phyloP scores from a whole-genome alignment of 2,113 vertebrate genomes.

The Microtus pennsylvanicus region DNA sequence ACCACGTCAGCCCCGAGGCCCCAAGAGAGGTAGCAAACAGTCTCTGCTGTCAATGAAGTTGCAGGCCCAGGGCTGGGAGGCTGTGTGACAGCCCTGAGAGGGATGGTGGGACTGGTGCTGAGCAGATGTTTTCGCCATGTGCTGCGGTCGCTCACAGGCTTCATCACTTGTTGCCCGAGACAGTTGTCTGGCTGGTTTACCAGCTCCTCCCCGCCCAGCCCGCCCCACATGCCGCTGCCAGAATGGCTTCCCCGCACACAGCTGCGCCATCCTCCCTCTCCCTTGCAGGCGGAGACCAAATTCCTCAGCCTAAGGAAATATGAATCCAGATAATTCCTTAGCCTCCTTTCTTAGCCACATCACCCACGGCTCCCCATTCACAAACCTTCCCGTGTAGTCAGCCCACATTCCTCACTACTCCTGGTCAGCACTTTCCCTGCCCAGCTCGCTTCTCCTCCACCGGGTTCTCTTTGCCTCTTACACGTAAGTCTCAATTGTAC shows the following conservation, averaged over 20 bases:
- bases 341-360: not conserved
- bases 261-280: not conserved
- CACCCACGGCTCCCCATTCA: not conserved
- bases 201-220: not conserved
- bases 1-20: slow-evolving; percentile 44
- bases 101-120: not conserved
- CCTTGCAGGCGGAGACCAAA: not conserved
- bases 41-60: slow-evolving; percentile 64
- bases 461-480: not conserved
- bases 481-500: not conserved
- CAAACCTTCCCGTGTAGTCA: not conserved
- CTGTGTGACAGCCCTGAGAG: slow-evolving; percentile 44
- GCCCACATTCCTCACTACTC: too few relatives aligned
- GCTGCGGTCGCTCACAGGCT: not conserved
- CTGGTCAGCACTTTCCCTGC: not conserved
- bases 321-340: not conserved
- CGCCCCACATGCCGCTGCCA: not conserved
- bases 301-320: slow-evolving; percentile 11
- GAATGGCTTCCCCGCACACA: slow-evolving; percentile 15
- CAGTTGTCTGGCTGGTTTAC: not conserved
- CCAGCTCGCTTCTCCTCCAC: accelerated
- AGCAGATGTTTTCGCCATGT: slow-evolving; percentile 69
- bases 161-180: slow-evolving; percentile 19
- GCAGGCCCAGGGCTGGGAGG: not conserved
- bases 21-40: slow-evolving; percentile 56